Conservation (phyloP, 23 tunicate genomes). For the Trididemnum nubilum region DNA sequence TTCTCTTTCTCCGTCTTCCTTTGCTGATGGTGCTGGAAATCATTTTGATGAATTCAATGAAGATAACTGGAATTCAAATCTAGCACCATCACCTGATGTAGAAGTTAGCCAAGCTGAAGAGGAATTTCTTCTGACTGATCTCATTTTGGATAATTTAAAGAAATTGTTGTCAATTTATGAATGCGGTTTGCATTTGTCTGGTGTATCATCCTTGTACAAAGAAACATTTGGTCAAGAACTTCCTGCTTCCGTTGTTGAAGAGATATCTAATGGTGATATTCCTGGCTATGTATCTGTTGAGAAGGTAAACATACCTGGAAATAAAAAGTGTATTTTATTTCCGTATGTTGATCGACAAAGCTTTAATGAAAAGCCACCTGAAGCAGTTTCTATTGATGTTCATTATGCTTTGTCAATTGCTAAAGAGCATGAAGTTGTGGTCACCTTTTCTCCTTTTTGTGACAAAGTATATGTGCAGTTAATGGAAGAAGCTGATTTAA, state of each 20-base stretch:
- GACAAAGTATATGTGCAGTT: constrained; percentile 45
- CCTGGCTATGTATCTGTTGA: constrained; percentile 32
- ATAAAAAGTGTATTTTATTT: constrained; percentile 33
- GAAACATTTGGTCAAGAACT: constrained; percentile 38
- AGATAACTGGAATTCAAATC: no score
- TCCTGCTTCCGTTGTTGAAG: background rate
- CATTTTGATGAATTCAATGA: no score
- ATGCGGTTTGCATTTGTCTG: constrained; percentile 41
- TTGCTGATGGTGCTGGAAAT: no score
- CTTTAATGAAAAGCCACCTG: background rate
- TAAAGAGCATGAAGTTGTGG: constrained; percentile 30
- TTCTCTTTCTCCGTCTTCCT: no score
- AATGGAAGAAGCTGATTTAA: background rate
- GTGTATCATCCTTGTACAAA: constrained; percentile 35
- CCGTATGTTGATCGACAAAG: background rate
- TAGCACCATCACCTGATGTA: no score
- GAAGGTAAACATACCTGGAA: background rate
- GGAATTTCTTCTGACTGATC: no score
- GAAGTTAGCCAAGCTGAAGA: no score
- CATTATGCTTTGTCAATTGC: constrained; percentile 20
- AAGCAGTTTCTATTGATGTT: background rate
- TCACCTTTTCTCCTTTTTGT: constrained; percentile 21
- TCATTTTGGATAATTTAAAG: background rate
- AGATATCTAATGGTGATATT: constrained; percentile 13
- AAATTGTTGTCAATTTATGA: constrained; percentile 38